These are phyloP conservation scores for Lophotriccus pileatus DNA, from an alignment of 2,797 vertebrate species.

Conservation along the genomic window DNA sequence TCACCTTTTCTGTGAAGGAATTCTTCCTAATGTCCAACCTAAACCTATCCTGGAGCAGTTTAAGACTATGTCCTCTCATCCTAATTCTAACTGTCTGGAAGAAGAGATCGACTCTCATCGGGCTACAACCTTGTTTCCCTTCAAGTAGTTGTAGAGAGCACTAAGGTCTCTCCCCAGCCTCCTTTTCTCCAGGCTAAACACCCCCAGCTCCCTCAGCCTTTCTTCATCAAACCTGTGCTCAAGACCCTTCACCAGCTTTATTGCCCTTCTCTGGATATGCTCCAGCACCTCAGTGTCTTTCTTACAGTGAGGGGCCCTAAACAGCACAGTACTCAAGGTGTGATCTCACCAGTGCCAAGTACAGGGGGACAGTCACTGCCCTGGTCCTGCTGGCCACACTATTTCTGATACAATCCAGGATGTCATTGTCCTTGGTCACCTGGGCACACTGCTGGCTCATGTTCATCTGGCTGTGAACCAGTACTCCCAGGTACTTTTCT, in stretches of 20 bases:
- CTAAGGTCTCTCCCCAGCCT: neutral
- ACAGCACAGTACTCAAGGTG: neutral
- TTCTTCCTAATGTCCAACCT: neutral
- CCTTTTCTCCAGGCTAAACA: neutral
- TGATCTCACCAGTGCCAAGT: neutral
- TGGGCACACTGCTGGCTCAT: neutral
- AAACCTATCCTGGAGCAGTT: neutral
- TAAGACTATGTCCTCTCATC: neutral
- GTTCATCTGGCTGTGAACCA: neutral
- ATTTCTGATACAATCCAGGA: neutral
- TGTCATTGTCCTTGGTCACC: too few relatives aligned
- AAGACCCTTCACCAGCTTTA: neutral
- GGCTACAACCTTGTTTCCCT: neutral
- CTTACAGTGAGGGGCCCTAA: neutral
- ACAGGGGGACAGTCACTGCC: neutral
- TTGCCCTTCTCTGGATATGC: rapidly evolving
- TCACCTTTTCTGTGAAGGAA: neutral
- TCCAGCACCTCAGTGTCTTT: neutral
- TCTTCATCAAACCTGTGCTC: neutral
- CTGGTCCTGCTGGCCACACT: neutral
- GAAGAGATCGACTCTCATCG: rapidly evolving
- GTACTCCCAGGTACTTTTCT: rapidly evolving
- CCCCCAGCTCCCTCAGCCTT: neutral
- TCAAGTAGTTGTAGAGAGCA: neutral
- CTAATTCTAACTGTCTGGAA: neutral